A percentile compares a stretch with the other conserved stretches of the same genome.
phyloP scores from a whole-genome alignment of 2,113 vertebrate genomes.

The Zapus hudsonius region DNA sequence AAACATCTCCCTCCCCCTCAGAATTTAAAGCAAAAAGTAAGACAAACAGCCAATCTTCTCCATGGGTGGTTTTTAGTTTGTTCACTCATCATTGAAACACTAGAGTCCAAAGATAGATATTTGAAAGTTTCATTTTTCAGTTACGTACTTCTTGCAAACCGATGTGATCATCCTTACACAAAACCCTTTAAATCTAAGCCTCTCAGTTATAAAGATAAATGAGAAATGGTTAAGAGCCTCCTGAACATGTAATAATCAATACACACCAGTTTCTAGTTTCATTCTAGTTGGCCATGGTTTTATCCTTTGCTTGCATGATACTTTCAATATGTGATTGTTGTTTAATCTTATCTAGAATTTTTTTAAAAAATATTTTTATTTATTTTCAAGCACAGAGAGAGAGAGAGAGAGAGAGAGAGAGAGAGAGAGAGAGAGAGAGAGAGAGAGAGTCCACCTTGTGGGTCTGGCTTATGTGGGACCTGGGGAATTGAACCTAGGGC shows the following conservation, averaged over 20 bases:
- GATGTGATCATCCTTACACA: neutral
- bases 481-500: too few species aligned
- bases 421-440: too few species aligned
- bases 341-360: too few species aligned
- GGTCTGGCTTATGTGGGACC: too few species aligned
- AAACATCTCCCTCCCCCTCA: neutral
- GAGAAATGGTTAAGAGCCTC: neutral
- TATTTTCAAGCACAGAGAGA: too few species aligned
- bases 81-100: neutral
- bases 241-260: neutral
- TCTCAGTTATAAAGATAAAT: neutral
- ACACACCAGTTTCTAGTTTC: neutral
- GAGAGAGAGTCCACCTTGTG: too few species aligned
- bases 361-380: too few species aligned
- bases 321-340: neutral
- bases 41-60: neutral
- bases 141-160: neutral
- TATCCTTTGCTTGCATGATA: neutral
- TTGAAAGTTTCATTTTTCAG: neutral
- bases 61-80: neutral
- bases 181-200: neutral
- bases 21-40: neutral
- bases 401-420: too few species aligned
- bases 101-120: neutral
- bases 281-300: neutral